Conservation (phyloP, 2,797 vertebrate genomes). For the Setipinna tenuifilis region DNA sequence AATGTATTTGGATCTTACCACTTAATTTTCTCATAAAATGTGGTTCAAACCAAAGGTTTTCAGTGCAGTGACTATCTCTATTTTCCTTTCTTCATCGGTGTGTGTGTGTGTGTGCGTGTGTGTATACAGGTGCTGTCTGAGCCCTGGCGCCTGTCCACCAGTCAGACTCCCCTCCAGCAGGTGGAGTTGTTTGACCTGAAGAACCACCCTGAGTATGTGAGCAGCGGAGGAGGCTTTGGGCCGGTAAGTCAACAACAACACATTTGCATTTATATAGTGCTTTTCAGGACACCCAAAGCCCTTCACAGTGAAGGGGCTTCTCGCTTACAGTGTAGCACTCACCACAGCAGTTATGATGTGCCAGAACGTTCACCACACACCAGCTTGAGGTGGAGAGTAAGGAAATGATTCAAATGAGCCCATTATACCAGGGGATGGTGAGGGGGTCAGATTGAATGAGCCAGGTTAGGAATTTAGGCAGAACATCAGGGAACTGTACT, state of each 20-base stretch:
- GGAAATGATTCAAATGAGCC: no score
- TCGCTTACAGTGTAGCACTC: no score
- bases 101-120: conserved; percentile 20
- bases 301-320: no score
- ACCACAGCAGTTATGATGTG: no score
- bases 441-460: no score
- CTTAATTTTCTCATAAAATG: background rate
- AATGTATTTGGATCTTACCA: background rate
- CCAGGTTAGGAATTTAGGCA: no score
- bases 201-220: conserved; percentile 83
- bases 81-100: background rate
- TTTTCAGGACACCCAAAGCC: no score
- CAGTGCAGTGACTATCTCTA: background rate
- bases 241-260: conserved; percentile 79
- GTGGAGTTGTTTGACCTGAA: conserved; percentile 84
- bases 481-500: no score
- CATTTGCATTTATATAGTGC: no score
- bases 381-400: no score
- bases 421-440: no score
- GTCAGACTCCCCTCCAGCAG: conserved; percentile 94
- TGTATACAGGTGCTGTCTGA: conserved; percentile 88
- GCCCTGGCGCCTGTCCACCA: conserved; percentile 95
- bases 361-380: no score
- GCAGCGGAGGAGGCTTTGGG: conserved; percentile 93
- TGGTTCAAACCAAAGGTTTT: background rate